Percentiles rank a stretch among this genome's conserved stretches.
Conservation (phyloP, 2,113 vertebrate genomes). For the Illadopsis cleaveri region DNA sequence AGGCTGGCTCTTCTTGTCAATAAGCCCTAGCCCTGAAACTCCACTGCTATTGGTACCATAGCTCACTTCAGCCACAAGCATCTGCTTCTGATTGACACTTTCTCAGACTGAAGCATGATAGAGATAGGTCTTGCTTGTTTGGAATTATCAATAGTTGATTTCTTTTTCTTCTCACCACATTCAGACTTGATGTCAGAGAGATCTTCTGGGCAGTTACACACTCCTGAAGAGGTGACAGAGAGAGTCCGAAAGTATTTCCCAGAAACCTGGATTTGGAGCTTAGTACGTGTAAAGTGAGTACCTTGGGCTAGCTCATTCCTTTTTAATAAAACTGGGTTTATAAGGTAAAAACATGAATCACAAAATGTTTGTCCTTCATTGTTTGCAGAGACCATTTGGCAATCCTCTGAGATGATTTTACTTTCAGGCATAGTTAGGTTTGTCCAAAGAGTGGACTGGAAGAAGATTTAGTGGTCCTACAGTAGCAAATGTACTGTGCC, state of each 20-base stretch:
- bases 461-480: neutral
- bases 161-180: neutral
- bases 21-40: neutral
- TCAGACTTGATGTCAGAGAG: rapidly evolving
- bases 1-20: neutral
- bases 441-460: neutral
- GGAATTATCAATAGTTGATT: neutral
- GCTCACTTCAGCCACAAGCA: neutral
- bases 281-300: conserved; percentile 64
- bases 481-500: neutral
- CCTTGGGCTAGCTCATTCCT: neutral
- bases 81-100: neutral
- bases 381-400: neutral
- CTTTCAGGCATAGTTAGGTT: neutral
- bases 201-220: rapidly evolving
- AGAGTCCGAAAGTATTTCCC: conserved; percentile 73
- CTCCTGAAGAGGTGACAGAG: neutral
- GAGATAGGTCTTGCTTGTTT: neutral
- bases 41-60: neutral
- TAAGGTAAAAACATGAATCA: neutral
- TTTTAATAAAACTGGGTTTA: neutral
- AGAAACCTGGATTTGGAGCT: conserved; percentile 78
- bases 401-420: neutral
- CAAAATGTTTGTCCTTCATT: neutral
- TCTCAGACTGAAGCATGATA: neutral